Evolutionary conservation across 2,797 vertebrate species (phyloP), one percentile per base, ranked within the genome.

Genomic region (Periophthalmus magnuspinnatus): DNA sequence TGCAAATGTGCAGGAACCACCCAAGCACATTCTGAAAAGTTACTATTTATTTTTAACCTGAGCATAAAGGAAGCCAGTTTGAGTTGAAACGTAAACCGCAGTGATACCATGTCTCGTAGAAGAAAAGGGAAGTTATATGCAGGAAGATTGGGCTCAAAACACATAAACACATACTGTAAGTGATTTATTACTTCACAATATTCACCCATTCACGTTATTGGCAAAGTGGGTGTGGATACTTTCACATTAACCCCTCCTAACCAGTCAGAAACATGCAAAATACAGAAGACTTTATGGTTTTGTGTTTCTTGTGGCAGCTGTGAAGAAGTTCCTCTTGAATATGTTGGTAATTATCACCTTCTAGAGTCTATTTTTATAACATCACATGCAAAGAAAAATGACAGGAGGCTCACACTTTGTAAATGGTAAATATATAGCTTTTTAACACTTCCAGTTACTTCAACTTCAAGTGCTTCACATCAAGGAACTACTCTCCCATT

Each of bases 101-200:
- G 5, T 6, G 47, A 21, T 47, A 5, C 3, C 52, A 13, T 9
- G 52, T 28, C 14, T 28, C 3, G 2, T 24, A 4, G 1, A 10
- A 47, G 38, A 64, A 64, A 64, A 47, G 14, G 14, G 61, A 64
- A 64, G 21, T 45, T 0, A 14, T 21, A 45, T 16, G 21, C n/a
- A 28, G 38, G 59, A 36, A 56, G 74, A 80, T 68, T 83, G 58
- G 65, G 13, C 28, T 41, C 10, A 61, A 41, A 61, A n/a, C 17
- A 38, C 19, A 61, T 41, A 41, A 61, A n/a, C 17, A 38, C 19
- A 61, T 41, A 41, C 19, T 38, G 59, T 34, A 34, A 59, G 28
- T 61, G 59, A 61, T 59, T 22, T 60, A 60, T 57, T 57, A 32
- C 22, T 57, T 32, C 3, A 57, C 10, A 57, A 57, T 28, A 5